A percentile compares a stretch with the other conserved stretches of the same genome.
Evolutionary conservation across 2,113 vertebrate species (phyloP).

Genomic region (Phyllopteryx taeniolatus): DNA sequence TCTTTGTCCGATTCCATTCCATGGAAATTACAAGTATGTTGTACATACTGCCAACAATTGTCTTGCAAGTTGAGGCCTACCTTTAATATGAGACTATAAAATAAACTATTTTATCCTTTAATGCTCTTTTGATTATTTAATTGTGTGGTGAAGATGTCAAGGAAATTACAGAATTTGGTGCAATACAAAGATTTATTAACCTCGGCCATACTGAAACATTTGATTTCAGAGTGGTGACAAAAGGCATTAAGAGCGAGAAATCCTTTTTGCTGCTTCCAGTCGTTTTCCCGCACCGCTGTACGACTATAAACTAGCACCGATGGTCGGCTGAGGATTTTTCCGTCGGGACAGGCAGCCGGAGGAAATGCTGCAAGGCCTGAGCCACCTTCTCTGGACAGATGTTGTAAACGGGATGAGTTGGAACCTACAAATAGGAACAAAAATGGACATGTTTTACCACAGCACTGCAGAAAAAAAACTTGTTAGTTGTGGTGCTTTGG

Average conservation of each 20-base stretch:
- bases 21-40: slow-evolving; percentile 95
- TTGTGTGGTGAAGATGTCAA: neutral
- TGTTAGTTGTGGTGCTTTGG: neutral
- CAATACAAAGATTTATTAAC: slow-evolving; percentile 51
- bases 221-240: slow-evolving; percentile 38
- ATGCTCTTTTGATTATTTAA: slow-evolving; percentile 6
- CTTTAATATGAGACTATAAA: slow-evolving; percentile 99
- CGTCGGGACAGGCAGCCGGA: slow-evolving; percentile 75
- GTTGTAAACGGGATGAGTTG: slow-evolving; percentile 95
- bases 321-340: slow-evolving; percentile 30
- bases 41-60: slow-evolving; percentile 97
- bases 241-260: neutral
- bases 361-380: slow-evolving; percentile 82
- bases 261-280: slow-evolving; percentile 1
- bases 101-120: slow-evolving; percentile 99
- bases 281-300: neutral
- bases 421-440: slow-evolving; percentile 71
- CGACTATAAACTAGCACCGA: neutral
- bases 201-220: slow-evolving; percentile 35
- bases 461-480: neutral
- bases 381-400: slow-evolving; percentile 89
- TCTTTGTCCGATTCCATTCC: slow-evolving; percentile 85
- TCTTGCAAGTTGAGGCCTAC: slow-evolving; percentile 98
- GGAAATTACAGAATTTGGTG: neutral
- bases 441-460: neutral